Evolutionary conservation across 2,797 vertebrate species (phyloP).

Genomic region (Fringilla coelebs): DNA sequence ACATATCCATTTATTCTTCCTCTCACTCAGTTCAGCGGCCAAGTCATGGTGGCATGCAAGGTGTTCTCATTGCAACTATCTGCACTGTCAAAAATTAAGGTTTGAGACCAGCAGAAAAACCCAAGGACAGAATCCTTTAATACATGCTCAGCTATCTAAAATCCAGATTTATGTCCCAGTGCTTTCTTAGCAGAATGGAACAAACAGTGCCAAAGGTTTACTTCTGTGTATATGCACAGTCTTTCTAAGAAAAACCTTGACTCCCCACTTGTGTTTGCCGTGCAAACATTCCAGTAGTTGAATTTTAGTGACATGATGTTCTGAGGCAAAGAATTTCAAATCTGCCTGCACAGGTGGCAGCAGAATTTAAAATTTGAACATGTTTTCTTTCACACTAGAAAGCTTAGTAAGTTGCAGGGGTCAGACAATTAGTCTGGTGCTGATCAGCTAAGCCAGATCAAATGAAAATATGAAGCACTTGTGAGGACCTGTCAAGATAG

Average conservation of each 20-base stretch:
- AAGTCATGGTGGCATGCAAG: neutral
- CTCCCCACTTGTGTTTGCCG: neutral
- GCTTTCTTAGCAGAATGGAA: neutral
- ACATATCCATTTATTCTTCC: neutral
- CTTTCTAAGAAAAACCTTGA: neutral
- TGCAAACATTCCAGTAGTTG: slow-evolving; percentile 22
- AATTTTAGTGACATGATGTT: neutral
- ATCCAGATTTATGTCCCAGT: neutral
- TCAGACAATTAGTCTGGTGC: neutral
- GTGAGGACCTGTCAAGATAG: neutral
- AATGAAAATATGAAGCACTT: neutral
- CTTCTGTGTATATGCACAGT: neutral
- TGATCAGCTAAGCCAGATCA: neutral
- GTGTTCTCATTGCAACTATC: neutral
- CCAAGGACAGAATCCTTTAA: neutral
- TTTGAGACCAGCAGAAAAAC: neutral
- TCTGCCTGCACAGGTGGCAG: neutral
- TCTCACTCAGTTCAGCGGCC: neutral
- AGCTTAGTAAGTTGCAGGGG: neutral
- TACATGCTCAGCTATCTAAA: neutral
- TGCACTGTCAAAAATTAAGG: neutral
- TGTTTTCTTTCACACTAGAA: neutral
- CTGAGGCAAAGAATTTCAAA: neutral
- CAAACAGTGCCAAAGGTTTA: slow-evolving; percentile 27
- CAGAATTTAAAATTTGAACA: neutral